These are phyloP conservation scores for Alosa sapidissima DNA, from an alignment of 2,797 vertebrate species.

Conservation along the genomic window DNA sequence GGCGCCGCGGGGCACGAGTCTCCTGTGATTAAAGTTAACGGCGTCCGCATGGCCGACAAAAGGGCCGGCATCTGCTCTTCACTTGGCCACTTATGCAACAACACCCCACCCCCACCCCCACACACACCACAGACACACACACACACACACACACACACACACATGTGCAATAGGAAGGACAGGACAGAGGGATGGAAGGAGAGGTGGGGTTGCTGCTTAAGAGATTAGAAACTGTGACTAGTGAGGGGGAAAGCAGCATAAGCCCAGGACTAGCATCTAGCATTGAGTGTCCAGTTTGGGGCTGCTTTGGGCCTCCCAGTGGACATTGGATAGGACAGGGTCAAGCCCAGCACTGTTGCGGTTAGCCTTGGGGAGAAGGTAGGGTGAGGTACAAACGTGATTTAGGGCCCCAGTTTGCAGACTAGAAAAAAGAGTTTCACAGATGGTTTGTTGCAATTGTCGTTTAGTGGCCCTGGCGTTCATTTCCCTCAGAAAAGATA, in stretches of 20 bases:
- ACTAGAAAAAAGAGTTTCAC: slow-evolving; percentile 49
- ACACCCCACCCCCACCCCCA: not conserved
- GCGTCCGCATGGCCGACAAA: slow-evolving; percentile 26
- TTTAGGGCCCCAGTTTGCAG: slow-evolving; percentile 50
- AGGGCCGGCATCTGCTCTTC: slow-evolving; percentile 39
- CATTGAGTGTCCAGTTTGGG: not conserved
- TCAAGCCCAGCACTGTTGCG: not conserved
- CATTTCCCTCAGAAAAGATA: slow-evolving; percentile 55
- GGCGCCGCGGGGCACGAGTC: slow-evolving; percentile 25
- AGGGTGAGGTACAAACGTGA: slow-evolving; percentile 39
- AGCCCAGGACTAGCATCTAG: not conserved
- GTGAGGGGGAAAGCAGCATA: not conserved
- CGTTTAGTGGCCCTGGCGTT: slow-evolving; percentile 55
- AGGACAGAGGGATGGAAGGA: not conserved
- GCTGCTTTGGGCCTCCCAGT: slow-evolving; percentile 1
- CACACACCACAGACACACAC: not conserved
- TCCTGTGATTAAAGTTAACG: slow-evolving; percentile 41
- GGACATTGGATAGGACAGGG: not conserved
- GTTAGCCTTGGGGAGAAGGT: slow-evolving; percentile 4
- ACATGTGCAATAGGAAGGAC: not conserved
- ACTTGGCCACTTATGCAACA: not conserved
- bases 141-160: not conserved
- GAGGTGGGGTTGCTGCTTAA: not conserved
- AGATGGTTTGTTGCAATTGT: slow-evolving; percentile 53
- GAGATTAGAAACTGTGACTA: not conserved